phyloP scores from a whole-genome alignment of 2,888 invertebrate species.

The Eilema griseolum region DNA sequence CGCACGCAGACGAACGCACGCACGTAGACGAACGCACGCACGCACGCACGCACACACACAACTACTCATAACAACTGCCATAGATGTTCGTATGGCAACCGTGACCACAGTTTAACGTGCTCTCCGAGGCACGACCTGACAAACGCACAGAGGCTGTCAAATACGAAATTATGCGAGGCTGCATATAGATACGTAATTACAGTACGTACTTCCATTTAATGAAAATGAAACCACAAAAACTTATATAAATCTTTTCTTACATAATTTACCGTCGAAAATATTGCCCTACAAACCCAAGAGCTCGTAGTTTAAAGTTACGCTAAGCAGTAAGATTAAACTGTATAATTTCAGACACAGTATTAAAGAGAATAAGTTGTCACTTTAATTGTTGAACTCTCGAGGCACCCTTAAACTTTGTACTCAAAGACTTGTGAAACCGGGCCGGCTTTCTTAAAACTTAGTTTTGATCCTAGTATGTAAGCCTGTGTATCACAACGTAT shows the following conservation, averaged over 20 bases:
- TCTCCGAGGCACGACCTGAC: too few relatives aligned
- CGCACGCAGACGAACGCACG: too few relatives aligned
- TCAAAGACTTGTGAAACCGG: conserved; percentile 36
- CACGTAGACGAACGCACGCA: too few relatives aligned
- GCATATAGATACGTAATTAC: too few relatives aligned
- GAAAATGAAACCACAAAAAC: too few relatives aligned
- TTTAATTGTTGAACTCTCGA: conserved; percentile 54
- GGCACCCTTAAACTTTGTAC: conserved; percentile 44
- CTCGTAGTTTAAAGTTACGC: conserved; percentile 46
- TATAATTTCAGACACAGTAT: conserved; percentile 53
- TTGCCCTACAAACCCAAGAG: conserved; percentile 4
- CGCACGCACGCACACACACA: too few relatives aligned
- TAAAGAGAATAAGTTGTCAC: conserved; percentile 52
- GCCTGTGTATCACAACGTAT: conserved; percentile 8
- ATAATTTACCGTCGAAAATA: neutral
- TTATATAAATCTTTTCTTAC: neutral
- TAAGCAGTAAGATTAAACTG: conserved; percentile 54
- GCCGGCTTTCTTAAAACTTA: conserved; percentile 44
- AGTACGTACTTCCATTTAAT: too few relatives aligned
- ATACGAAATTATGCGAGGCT: too few relatives aligned
- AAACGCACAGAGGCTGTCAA: too few relatives aligned
- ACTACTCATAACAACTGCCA: too few relatives aligned
- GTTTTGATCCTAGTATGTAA: conserved; percentile 28
- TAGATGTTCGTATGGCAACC: too few relatives aligned
- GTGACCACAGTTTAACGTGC: too few relatives aligned